Base-by-base conservation (phyloP, 2,797 vertebrate genomes). In the Anguilla pacifica region DNA sequence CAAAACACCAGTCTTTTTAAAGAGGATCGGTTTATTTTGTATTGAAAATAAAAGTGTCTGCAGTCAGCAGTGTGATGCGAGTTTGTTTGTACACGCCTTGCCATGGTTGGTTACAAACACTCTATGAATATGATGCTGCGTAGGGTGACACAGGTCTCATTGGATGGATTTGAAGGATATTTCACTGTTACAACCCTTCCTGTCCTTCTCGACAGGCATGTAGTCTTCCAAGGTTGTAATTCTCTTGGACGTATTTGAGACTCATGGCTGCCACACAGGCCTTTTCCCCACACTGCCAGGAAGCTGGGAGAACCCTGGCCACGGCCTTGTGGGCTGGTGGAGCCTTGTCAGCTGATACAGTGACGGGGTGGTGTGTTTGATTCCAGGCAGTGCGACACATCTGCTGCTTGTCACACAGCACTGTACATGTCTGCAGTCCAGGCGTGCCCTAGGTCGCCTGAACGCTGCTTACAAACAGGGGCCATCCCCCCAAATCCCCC, bases 341-440 rank as follows among this genome's bases (percentile, higher is more conserved):
- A 43, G 72, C 72, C 28, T 5, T 6, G 74, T 43, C 13, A 46
- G 74, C 17, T 46, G 11, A 83, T 51, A 70, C 49, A 49, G 59
- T 6, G 1, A 90, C 89, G 35, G 92, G 92, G 85, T 88, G 84
- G 89, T 93, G 94, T 92, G 94, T 94, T 94, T 94, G 93, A 95
- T 94, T 92, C 90, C 89, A 93, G 93, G 90, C 90, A 64, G 92
- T 91, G 91, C 93, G 94, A 95, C 94, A 95, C 95, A 96, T 96
- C 95, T 96, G 96, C 93, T 95, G 94, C 94, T 91, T 94, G 96
- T 96, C 96, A 95, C 88, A 89, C 93, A 87, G 91, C 83, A 91
- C 94, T 91, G 93, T 43, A 88, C 88, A 86, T 61, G 88, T 92
- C 91, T 91, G 90, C 9, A 59, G 91, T 91, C 88, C 25, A 86